Evolutionary conservation across 1,140 invertebrate genomes (phyloP).

Genomic region (Nasonia vitripennis): DNA sequence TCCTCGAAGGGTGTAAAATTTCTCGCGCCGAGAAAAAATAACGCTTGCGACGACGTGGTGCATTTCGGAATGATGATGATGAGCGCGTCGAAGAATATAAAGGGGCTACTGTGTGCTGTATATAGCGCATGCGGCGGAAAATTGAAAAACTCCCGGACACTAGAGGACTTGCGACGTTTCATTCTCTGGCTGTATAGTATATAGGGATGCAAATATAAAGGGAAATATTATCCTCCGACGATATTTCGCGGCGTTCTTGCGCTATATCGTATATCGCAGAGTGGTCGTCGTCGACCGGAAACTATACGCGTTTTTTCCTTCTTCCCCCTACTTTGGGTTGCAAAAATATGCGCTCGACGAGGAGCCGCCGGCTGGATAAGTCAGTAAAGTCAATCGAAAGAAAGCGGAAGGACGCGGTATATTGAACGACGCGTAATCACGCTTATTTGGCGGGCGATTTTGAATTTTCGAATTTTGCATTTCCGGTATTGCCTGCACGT

Average conservation of each 20-base stretch:
- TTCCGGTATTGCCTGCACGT: too few relatives aligned
- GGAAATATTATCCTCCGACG: conserved; percentile 24
- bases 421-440: not conserved
- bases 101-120: too few relatives aligned
- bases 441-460: not conserved
- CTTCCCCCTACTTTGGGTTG: not conserved
- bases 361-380: not conserved
- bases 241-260: not conserved
- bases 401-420: not conserved
- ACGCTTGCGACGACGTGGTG: too few relatives aligned
- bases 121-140: not conserved
- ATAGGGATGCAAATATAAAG: conserved; percentile 19
- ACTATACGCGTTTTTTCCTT: not conserved
- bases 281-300: not conserved
- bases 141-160: not conserved
- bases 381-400: not conserved
- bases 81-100: too few relatives aligned
- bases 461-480: not conserved
- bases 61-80: too few relatives aligned
- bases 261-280: conserved; percentile 17
- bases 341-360: not conserved
- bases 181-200: not conserved
- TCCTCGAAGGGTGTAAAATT: not conserved
- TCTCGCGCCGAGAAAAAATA: too few relatives aligned
- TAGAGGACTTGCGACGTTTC: not conserved